A percentile compares a stretch with the other conserved stretches of the same genome.
phyloP scores from a whole-genome alignment of 2,113 vertebrate species.

The Solenodon paradoxus region DNA sequence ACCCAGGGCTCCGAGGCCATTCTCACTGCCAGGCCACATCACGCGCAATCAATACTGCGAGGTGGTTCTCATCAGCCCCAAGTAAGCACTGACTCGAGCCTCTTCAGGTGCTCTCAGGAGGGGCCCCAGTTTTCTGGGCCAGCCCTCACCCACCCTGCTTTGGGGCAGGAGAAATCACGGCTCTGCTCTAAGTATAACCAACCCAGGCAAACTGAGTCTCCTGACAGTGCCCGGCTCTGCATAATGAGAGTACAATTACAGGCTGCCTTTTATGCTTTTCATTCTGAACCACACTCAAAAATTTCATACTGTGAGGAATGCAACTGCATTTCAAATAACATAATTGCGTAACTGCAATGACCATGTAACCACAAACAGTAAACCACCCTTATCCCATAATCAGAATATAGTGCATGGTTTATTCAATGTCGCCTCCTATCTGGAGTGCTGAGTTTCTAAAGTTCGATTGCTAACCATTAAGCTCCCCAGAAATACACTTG shows the following conservation, averaged over 20 bases:
- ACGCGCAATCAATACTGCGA: background rate
- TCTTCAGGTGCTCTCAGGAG: too few relatives aligned
- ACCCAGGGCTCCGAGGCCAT: background rate
- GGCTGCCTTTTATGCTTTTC: background rate
- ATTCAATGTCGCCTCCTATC: background rate
- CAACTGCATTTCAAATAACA: background rate
- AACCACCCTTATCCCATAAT: background rate
- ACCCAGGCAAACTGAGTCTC: background rate
- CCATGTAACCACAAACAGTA: too few relatives aligned
- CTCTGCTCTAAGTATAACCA: too few relatives aligned
- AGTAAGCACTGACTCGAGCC: too few relatives aligned
- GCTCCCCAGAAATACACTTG: background rate
- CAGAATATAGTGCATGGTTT: fast-evolving
- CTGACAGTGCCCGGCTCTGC: background rate
- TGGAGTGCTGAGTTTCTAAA: background rate
- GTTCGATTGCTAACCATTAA: background rate
- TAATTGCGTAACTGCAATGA: background rate
- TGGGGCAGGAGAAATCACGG: background rate
- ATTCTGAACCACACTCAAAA: background rate
- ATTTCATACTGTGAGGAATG: background rate
- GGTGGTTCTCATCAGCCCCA: background rate
- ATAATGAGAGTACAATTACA: background rate
- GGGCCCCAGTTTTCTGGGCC: background rate
- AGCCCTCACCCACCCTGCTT: background rate
- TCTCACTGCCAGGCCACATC: background rate